A percentile compares a stretch with the other conserved stretches of the same genome.
phyloP scores from a whole-genome alignment of 2,113 vertebrate genomes.

The Siphamia tubifer region DNA sequence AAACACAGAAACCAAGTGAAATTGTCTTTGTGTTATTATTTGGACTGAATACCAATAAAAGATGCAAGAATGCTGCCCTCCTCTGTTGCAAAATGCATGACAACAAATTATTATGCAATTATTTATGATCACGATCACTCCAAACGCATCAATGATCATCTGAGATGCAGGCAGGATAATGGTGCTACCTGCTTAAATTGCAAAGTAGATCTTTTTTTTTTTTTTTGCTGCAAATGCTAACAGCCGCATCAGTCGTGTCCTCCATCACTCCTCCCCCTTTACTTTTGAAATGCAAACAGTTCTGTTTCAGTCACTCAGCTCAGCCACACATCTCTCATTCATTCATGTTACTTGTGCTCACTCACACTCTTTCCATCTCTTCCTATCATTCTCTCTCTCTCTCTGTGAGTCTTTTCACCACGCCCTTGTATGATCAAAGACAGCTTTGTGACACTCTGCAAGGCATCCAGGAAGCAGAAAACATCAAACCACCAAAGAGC shows the following conservation, averaged over 20 bases:
- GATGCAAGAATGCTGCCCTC: conserved; percentile 63
- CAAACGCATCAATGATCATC: conserved; percentile 75
- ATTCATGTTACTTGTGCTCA: conserved; percentile 53
- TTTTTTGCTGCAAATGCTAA: conserved; percentile 52
- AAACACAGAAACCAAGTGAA: too few species aligned
- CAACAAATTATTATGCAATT: conserved; percentile 74
- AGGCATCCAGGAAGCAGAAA: conserved; percentile 65
- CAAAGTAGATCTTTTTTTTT: conserved; percentile 71
- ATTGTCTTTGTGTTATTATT: neutral
- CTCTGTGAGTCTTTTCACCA: conserved; percentile 32
- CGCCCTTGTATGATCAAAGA: conserved; percentile 72
- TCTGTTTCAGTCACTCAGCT: conserved; percentile 54
- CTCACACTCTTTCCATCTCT: conserved; percentile 35
- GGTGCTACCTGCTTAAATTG: conserved; percentile 81
- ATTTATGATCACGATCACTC: conserved; percentile 76
- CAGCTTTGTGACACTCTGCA: conserved; percentile 71
- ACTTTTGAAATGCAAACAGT: conserved; percentile 76
- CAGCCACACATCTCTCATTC: conserved; percentile 36
- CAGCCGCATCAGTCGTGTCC: conserved; percentile 6
- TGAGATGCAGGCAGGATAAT: conserved; percentile 69
- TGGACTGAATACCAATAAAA: conserved; percentile 64
- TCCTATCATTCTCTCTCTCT: conserved; percentile 22
- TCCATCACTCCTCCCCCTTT: neutral
- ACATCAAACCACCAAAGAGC: conserved; percentile 71
- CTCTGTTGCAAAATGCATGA: conserved; percentile 73